These are phyloP conservation scores for Polyergus mexicanus DNA, from an alignment of 1,140 invertebrate species.

Conservation along the genomic window DNA sequence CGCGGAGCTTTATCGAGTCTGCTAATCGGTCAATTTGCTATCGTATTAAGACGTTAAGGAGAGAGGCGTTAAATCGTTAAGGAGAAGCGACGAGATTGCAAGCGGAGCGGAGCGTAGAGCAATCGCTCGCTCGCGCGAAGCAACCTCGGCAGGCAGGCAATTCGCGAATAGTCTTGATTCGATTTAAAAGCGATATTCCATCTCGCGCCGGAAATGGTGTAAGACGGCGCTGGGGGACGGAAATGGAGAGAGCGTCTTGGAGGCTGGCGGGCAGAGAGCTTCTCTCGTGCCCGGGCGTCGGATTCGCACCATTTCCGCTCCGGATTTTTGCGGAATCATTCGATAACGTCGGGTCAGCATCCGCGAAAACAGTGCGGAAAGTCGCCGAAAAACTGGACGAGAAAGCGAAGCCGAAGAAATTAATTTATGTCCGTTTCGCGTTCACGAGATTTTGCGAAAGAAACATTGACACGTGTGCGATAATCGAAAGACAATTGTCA, in stretches of 20 bases:
- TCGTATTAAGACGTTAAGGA: constrained; percentile 74
- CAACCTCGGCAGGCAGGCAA: constrained; percentile 70
- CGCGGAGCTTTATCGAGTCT: constrained; percentile 35
- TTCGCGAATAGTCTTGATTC: constrained; percentile 86
- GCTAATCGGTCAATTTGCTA: constrained; percentile 71
- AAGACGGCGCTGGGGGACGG: constrained; percentile 83
- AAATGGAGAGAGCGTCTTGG: constrained; percentile 85
- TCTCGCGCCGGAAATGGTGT: constrained; percentile 85
- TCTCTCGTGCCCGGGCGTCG: constrained; percentile 52
- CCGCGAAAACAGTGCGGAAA: neutral
- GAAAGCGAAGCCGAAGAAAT: constrained; percentile 30
- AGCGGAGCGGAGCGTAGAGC: constrained; percentile 25
- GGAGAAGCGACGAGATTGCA: constrained; percentile 53
- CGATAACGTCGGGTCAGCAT: constrained; percentile 66
- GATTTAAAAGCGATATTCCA: constrained; percentile 87
- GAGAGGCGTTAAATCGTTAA: constrained; percentile 74
- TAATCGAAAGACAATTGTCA: neutral
- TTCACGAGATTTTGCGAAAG: neutral
- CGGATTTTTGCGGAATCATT: constrained; percentile 73
- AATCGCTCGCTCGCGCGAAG: constrained; percentile 43
- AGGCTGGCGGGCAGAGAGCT: constrained; percentile 64
- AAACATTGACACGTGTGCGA: neutral
- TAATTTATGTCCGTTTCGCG: constrained; percentile 22
- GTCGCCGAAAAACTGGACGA: constrained; percentile 21
- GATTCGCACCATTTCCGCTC: constrained; percentile 76